phyloP scores from a whole-genome alignment of 2,797 vertebrate genomes.

The Sebastes variabilis region DNA sequence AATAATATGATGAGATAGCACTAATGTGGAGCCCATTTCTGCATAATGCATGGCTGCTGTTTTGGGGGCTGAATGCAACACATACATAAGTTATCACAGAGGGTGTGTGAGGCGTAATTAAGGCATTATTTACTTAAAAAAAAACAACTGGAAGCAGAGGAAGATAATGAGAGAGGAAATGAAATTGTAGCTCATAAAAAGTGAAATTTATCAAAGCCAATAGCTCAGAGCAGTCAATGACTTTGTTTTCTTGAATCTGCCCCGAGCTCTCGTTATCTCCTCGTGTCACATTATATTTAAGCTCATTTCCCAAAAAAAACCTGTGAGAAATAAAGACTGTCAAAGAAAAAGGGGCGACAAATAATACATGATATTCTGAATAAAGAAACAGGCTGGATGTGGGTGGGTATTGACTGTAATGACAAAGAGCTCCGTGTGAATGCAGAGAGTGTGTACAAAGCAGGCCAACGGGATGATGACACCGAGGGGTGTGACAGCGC shows the following conservation, averaged over 20 bases:
- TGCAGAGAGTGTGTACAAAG: slow-evolving; percentile 62
- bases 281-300: slow-evolving; percentile 18
- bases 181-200: slow-evolving; percentile 41
- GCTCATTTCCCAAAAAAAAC: not conserved
- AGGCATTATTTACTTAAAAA: slow-evolving; percentile 24
- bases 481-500: slow-evolving; percentile 62
- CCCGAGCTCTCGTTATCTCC: slow-evolving; percentile 28
- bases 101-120: slow-evolving; percentile 11
- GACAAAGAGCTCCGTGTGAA: slow-evolving; percentile 22
- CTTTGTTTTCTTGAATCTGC: slow-evolving; percentile 28
- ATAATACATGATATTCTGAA: slow-evolving; percentile 25
- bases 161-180: slow-evolving; percentile 8
- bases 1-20: slow-evolving; percentile 26
- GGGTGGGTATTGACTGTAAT: slow-evolving; percentile 48
- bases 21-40: slow-evolving; percentile 23
- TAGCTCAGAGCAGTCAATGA: slow-evolving; percentile 20
- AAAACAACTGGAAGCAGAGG: not conserved
- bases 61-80: slow-evolving; percentile 5
- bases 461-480: slow-evolving; percentile 70
- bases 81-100: slow-evolving; percentile 5
- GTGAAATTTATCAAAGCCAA: slow-evolving; percentile 42
- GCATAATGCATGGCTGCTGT: slow-evolving; percentile 27
- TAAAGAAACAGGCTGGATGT: slow-evolving; percentile 32
- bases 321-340: not conserved
- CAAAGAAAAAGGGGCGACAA: not conserved